A percentile compares a stretch with the other conserved stretches of the same genome.
phyloP scores from a whole-genome alignment of 1,140 invertebrate genomes.

The Zophobas morio region DNA sequence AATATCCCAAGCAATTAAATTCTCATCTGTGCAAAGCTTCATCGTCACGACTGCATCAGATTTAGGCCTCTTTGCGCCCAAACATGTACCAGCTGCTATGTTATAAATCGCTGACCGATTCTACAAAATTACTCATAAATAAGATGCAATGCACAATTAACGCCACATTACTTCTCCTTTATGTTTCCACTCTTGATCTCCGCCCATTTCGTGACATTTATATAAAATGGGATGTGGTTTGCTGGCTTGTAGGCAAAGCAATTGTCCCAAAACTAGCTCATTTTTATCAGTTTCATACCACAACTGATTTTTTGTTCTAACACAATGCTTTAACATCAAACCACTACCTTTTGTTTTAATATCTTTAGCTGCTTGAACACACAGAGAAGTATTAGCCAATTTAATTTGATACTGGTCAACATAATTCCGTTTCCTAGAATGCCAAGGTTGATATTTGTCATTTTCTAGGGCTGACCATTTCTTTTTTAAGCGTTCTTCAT shows the following conservation, averaged over 20 bases:
- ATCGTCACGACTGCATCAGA: slow-evolving; percentile 75
- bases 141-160: too few species aligned
- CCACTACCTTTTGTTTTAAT: slow-evolving; percentile 83
- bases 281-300: slow-evolving; percentile 90
- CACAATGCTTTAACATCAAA: slow-evolving; percentile 80
- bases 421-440: slow-evolving; percentile 84
- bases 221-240: slow-evolving; percentile 78
- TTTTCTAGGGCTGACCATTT: slow-evolving; percentile 75
- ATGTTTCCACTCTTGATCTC: slow-evolving; percentile 91
- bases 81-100: slow-evolving; percentile 86
- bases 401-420: slow-evolving; percentile 81
- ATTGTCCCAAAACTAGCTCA: slow-evolving; percentile 88
- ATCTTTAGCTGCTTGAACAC: slow-evolving; percentile 85
- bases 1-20: slow-evolving; percentile 81
- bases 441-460: slow-evolving; percentile 84
- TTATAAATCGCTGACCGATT: slow-evolving; percentile 83
- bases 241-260: slow-evolving; percentile 88
- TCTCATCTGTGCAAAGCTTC: slow-evolving; percentile 79
- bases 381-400: slow-evolving; percentile 79
- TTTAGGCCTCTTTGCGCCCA: slow-evolving; percentile 73
- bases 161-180: slow-evolving; percentile 73
- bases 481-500: slow-evolving; percentile 71
- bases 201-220: slow-evolving; percentile 94
- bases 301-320: slow-evolving; percentile 80
- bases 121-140: slow-evolving; percentile 48